phyloP scores from a whole-genome alignment of 2,888 invertebrate species.

The Elmis aenea region DNA sequence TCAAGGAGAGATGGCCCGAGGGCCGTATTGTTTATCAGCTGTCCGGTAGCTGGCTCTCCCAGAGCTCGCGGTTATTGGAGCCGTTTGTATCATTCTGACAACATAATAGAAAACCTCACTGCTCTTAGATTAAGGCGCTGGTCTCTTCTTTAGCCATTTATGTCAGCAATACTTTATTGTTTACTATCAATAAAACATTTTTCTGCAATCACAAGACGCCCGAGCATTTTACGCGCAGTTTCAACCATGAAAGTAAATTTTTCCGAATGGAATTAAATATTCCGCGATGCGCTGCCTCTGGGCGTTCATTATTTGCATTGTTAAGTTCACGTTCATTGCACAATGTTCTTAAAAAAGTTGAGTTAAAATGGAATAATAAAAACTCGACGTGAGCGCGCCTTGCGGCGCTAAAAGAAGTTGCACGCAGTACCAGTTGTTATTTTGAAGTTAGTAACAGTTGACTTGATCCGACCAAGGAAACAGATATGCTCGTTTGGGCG shows the following conservation, averaged over 20 bases:
- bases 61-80: slow-evolving; percentile 44
- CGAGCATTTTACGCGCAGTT: slow-evolving; percentile 8
- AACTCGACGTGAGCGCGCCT: slow-evolving; percentile 11
- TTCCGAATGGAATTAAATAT: slow-evolving; percentile 2
- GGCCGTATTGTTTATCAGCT: slow-evolving; percentile 43
- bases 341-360: slow-evolving; percentile 10
- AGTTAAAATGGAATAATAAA: slow-evolving; percentile 14
- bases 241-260: slow-evolving; percentile 3
- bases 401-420: slow-evolving; percentile 3
- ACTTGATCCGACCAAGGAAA: slow-evolving; percentile 40
- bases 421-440: slow-evolving; percentile 27
- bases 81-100: slow-evolving; percentile 48
- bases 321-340: slow-evolving; percentile 9
- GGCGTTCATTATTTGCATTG: slow-evolving; percentile 16
- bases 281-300: slow-evolving; percentile 3
- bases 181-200: slow-evolving; percentile 19
- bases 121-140: slow-evolving; percentile 40
- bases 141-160: slow-evolving; percentile 32
- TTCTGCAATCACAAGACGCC: slow-evolving; percentile 9
- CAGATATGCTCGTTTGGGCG: slow-evolving; percentile 43
- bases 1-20: slow-evolving; percentile 26
- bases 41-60: slow-evolving; percentile 42
- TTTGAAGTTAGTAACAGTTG: slow-evolving; percentile 39
- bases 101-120: slow-evolving; percentile 47
- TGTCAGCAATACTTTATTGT: slow-evolving; percentile 21